Evolutionary conservation across 2,888 invertebrate species (phyloP), one percentile per base, ranked within the genome.

Genomic region (Sarcophaga carnaria): DNA sequence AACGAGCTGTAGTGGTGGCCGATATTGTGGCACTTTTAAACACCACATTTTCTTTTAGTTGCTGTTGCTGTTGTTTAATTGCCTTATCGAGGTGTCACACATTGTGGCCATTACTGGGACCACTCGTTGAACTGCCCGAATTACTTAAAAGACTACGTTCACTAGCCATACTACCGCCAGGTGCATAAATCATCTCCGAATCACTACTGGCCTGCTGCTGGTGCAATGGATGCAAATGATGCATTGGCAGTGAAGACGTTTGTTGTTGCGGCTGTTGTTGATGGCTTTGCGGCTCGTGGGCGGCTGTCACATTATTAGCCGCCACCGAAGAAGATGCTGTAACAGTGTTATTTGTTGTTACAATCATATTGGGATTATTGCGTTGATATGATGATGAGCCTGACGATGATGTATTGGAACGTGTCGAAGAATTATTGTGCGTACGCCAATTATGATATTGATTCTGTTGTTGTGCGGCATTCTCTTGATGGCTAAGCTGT

Each of bases 121-220:
- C 90, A 82, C 86, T 84, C 47, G 86, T 84, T 81, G 86, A 87
- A 62, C 93, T 93, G 89, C 92, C 92, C n/a, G 91, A 92, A 87
- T 93, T 93, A 90, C 93, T 93, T 88, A 93, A 87, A 89, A 93
- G 88, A 88, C 93, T 93, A 80, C 93, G 91, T 90, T 93, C 93
- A 87, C 92, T 93, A 86, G 92, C 92, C 85, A 92, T 92, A 70
- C 92, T 92, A 75, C 92, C 90, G 71, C 90, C 89, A 49, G 93
- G 93, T 1, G 93, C 92, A 90, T 93, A 93, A 91, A 93, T 93
- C 90, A 93, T 89, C 83, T 93, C 93, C 79, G 90, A 90, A 88
- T 90, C 90, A 64, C 88, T 85, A 69, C 83, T 86, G 74, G 86
- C 83, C 74, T 86, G 86, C 20, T 86, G 86, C 54, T 86, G 86